Percentiles rank a stretch among this genome's conserved stretches.
These are phyloP conservation scores for Dynastes maya DNA, from an alignment of 2,888 invertebrate genomes.

Conservation along the genomic window DNA sequence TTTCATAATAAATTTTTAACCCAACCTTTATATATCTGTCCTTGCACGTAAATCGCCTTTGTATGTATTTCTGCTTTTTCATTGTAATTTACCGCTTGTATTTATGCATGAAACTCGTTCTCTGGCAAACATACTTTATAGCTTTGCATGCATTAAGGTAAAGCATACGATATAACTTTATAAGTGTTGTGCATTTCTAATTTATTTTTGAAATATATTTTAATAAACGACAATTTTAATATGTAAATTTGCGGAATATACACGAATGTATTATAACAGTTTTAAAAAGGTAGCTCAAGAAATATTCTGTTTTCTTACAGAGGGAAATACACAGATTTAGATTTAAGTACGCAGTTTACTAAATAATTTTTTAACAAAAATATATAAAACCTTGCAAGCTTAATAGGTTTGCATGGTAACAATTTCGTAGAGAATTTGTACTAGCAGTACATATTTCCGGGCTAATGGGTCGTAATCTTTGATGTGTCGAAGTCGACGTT, in stretches of 20 bases:
- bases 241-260: slow-evolving; percentile 2
- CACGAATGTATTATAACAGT: neutral
- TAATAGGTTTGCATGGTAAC: too few species aligned
- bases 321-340: too few species aligned
- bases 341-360: too few species aligned
- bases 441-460: too few species aligned
- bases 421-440: too few species aligned
- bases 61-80: slow-evolving; percentile 13
- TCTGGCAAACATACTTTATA: neutral
- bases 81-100: neutral
- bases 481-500: too few species aligned
- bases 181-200: neutral
- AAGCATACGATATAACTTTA: neutral
- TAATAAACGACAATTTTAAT: neutral
- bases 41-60: slow-evolving; percentile 14
- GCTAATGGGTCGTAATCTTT: too few species aligned
- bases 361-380: too few species aligned
- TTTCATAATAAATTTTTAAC: neutral
- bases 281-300: neutral
- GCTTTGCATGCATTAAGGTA: slow-evolving; percentile 11
- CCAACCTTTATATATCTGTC: neutral
- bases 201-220: slow-evolving; percentile 3
- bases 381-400: too few species aligned
- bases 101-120: slow-evolving; percentile 26
- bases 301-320: too few species aligned